Evolutionary conservation across 1,140 invertebrate species (phyloP), one percentile per base, ranked within the genome.

Genomic region (Conus betulinus): DNA sequence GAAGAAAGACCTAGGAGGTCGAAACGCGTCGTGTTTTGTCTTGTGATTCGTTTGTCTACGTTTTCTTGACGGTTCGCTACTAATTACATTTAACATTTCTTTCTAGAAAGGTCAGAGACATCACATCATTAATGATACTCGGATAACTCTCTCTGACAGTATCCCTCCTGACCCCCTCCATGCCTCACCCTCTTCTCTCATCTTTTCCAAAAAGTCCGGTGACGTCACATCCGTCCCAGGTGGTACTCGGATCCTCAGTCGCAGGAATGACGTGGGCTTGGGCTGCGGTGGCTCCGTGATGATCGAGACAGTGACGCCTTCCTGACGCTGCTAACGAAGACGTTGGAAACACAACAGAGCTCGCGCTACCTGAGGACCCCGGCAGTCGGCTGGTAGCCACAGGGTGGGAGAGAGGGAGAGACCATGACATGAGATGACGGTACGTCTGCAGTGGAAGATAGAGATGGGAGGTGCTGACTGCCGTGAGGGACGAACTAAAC

Each of bases 191-290:
- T n/a, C n/a, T 53, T 74, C 27, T 76, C 23, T 52, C 27, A 86
- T n/a, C 39, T 7, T 51, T 39, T 71, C 13, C 51, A 20, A 52
- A 39, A 87, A 87, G 5, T 11, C 51, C 1, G 52, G 71, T 17
- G 85, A 87, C 2, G 15, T 87, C 11, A 87, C 52, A 52, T 87
- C 52, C 2, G 74, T 71, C 17, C 51, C 71, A 6, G 67, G 51
- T 1, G 76, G 39, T 25, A 87, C 85, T 57, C 23, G 17, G 67
- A 87, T 87, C 85, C 25, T 53, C 39, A 87, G 17, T n/a, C 85
- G 39, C 17, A 87, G 74, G 52, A 78, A 55, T 57, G 85, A 79
- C 17, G 15, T 76, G 11, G 52, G 74, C 25, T 79, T 8, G 5
- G 27, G 78, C 78, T 8, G 7, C 5, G 27, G 13, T 10, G 78